phyloP scores from a whole-genome alignment of 2,888 invertebrate genomes.

The Lissocephala sabroskyi region DNA sequence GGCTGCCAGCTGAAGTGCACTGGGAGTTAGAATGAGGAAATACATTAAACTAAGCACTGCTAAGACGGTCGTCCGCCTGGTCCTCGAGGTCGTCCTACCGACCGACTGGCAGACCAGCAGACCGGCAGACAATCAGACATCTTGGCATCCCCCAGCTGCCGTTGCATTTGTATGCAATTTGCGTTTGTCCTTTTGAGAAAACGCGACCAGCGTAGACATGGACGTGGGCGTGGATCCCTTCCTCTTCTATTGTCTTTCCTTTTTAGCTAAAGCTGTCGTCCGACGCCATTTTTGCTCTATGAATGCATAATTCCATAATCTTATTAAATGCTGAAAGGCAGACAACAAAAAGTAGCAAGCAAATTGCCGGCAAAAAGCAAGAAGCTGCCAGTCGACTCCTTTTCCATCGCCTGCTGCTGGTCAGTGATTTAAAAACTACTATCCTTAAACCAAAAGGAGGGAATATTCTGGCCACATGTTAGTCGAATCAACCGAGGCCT shows the following conservation, averaged over 20 bases:
- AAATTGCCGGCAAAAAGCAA: constrained; percentile 17
- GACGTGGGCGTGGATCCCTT: too few relatives aligned
- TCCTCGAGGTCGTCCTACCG: background rate
- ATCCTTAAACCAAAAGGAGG: too few relatives aligned
- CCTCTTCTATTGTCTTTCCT: background rate
- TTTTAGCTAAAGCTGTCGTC: constrained; percentile 23
- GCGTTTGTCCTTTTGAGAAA: constrained; percentile 39
- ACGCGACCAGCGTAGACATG: too few relatives aligned
- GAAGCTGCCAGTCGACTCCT: constrained; percentile 17
- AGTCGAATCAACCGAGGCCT: too few relatives aligned
- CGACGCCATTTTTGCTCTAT: constrained; percentile 49
- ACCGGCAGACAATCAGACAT: background rate
- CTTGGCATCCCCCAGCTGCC: too few relatives aligned
- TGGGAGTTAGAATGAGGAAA: constrained; percentile 26
- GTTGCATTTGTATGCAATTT: constrained; percentile 52
- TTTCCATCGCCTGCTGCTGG: too few relatives aligned
- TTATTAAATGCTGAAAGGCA: constrained; percentile 42
- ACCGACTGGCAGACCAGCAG: constrained; percentile 10
- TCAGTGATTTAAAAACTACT: too few relatives aligned
- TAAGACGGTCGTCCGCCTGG: constrained; percentile 33
- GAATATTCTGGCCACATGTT: too few relatives aligned
- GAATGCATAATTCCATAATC: constrained; percentile 66
- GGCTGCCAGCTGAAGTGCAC: constrained; percentile 7
- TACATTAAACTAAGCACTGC: constrained; percentile 51
- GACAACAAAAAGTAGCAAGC: constrained; percentile 1